Base-by-base conservation (phyloP, 2,888 invertebrate genomes). In the Neoascia interrupta region DNA sequence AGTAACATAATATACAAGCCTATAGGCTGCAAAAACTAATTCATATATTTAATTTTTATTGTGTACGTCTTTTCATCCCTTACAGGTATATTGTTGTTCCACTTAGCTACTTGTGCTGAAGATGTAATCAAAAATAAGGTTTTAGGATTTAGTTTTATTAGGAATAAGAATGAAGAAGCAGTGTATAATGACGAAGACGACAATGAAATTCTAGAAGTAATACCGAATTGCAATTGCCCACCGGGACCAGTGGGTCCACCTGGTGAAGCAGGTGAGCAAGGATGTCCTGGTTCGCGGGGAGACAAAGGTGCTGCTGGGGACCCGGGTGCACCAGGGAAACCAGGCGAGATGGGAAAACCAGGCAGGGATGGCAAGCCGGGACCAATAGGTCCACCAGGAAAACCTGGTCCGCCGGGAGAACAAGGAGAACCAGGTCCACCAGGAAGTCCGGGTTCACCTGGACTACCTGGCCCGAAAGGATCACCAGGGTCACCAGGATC, bases 121-220 rank as follows among this genome's bases (percentile, higher is more conserved):
- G 49, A 69, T 69, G 68, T 58, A 13, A 58, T 4, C 58, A 69
- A 43, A n/a, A 58, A 43, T 18, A 69, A 69, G 16, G 18, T 58
- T 21, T 36, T 69, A 34, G 51, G 49, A 1, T 36, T 58, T 13
- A 41, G n/a, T 51, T 58, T 69, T 10, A 18, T 3, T 18, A 41
- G 23, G 23, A 36, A 19, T 3, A 56, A 39, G 37, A 11, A 11
- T 5, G 41, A 34, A n/a, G 68, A 36, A 5, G 56, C 5, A 23
- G 31, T 31, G 0, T 58, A 41, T n/a, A 13, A 37, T 4, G 2
- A 36, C 3, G 64, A 45, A 1, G 21, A 58, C 5, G 56, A 58
- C 2, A 23, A 51, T 51, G 68, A 68, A 15, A 10, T 49, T 3
- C 8, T 58, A 3, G 58, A 68, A 18, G n/a, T 68, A 5, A 26